A percentile compares a stretch with the other conserved stretches of the same genome.
Conservation (phyloP, 2,113 vertebrate genomes). For the Atrichornis clamosus region DNA sequence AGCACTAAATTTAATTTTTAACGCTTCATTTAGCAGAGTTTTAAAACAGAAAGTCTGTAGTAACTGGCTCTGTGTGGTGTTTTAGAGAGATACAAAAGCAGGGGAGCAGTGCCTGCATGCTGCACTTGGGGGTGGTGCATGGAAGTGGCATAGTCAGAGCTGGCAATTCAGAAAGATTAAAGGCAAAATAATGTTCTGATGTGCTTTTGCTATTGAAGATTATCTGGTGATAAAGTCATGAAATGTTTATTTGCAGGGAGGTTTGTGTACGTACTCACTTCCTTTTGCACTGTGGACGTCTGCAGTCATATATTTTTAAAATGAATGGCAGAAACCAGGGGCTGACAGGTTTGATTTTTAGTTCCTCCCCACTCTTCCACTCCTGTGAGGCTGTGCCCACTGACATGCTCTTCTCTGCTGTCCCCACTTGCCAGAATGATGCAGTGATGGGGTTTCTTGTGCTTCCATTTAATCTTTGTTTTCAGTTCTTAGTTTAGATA, state of each 20-base stretch:
- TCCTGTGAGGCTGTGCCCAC: not conserved
- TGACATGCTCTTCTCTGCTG: not conserved
- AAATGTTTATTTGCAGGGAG: not conserved
- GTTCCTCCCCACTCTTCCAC: not conserved
- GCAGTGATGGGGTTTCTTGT: not conserved
- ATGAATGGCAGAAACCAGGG: not conserved
- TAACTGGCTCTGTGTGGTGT: not conserved
- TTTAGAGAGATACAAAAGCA: not conserved
- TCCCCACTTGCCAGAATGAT: not conserved
- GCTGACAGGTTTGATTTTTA: not conserved
- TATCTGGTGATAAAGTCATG: not conserved
- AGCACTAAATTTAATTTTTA: too few relatives aligned
- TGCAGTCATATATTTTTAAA: not conserved
- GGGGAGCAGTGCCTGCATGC: not conserved
- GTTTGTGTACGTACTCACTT: not conserved
- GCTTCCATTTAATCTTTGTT: not conserved
- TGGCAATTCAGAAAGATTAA: not conserved
- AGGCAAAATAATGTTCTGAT: not conserved
- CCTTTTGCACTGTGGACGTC: not conserved
- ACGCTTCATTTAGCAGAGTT: not conserved
- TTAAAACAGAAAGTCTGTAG: not conserved
- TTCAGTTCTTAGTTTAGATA: not conserved
- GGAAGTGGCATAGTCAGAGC: not conserved
- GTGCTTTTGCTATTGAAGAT: not conserved
- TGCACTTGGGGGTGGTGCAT: accelerated